Evolutionary conservation across 2,888 invertebrate genomes (phyloP), one percentile per base, ranked within the genome.

Genomic region (Lydus trimaculatus): DNA sequence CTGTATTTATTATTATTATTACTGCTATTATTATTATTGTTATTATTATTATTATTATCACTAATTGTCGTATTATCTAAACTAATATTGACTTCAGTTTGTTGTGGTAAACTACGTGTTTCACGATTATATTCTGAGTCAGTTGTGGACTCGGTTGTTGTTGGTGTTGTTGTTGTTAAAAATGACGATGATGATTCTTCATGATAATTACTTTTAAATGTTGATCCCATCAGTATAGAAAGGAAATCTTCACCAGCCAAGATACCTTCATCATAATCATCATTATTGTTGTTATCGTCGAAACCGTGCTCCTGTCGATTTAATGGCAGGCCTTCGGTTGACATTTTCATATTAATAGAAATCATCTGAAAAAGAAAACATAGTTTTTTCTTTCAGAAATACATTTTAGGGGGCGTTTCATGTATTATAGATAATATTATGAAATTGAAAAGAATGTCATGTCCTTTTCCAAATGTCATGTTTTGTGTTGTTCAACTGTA

Each of bases 161-260:
- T 60, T 20, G 75, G 72, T 23, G 31, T 31, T 31, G 3, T 28
- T 28, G 28, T 28, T 28, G 28, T 28, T 28, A 28, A n/a, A n/a
- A n/a, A n/a, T n/a, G 33, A 68, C 59, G 58, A 70, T 69, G 36
- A 74, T 69, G 43, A 48, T 31, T 4, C 2, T 11, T 11, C 5
- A 11, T 23, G 63, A 61, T 33, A 58, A 66, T 63, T 39, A 31
- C 31, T 20, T 36, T 62, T 71, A 48, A 73, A 70, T 15, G 80
- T 79, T 7, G 82, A 79, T 61, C 82, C 80, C 80, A 86, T 83
- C 74, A 86, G 81, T 62, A 87, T 81, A 59, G 85, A 84, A n/a
- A 87, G 81, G 76, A 87, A 87, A 74, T 86, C 86, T 69, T 83
- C 84, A 72, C 87, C 86, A 63, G 85, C 83, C 61, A 86, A 80